These are phyloP conservation scores for Orchesellides sinensis DNA, from an alignment of 2,888 invertebrate species.

Conservation along the genomic window DNA sequence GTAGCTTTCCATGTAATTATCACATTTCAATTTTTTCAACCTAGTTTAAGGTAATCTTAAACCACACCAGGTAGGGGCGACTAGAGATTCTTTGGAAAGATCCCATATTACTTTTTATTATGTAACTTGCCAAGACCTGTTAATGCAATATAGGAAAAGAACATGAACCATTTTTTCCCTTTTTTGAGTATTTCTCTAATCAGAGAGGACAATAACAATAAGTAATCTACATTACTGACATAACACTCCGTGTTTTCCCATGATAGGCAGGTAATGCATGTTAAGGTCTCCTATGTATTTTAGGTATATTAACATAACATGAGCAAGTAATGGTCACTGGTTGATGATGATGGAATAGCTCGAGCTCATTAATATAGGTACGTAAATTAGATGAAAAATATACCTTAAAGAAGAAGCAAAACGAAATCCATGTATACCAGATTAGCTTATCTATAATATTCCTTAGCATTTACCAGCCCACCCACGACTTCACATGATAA, in stretches of 20 bases:
- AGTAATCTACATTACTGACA: slow-evolving; percentile 26
- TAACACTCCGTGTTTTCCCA: slow-evolving; percentile 11
- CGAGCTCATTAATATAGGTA: not conserved
- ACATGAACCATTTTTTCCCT: not conserved
- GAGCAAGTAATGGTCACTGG: not conserved
- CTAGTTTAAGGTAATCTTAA: too few relatives aligned
- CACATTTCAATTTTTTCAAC: too few relatives aligned
- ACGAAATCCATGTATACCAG: slow-evolving; percentile 40
- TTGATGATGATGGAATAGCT: not conserved
- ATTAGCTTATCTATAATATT: slow-evolving; percentile 40
- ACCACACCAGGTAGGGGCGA: too few relatives aligned
- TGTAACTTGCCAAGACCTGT: too few relatives aligned
- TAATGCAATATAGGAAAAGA: not conserved
- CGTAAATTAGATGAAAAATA: not conserved
- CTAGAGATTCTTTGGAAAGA: too few relatives aligned
- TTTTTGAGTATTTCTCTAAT: slow-evolving; percentile 16
- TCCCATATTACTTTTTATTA: too few relatives aligned
- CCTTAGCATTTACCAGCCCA: slow-evolving; percentile 23
- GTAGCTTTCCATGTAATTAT: too few relatives aligned
- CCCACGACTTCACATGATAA: slow-evolving; percentile 9
- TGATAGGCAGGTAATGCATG: not conserved
- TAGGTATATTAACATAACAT: too few relatives aligned
- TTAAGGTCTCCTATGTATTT: not conserved
- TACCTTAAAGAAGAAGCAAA: slow-evolving; percentile 2
- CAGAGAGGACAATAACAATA: slow-evolving; percentile 7